These are phyloP conservation scores for Lophura nycthemera DNA, from an alignment of 2,113 vertebrate species.

Conservation along the genomic window DNA sequence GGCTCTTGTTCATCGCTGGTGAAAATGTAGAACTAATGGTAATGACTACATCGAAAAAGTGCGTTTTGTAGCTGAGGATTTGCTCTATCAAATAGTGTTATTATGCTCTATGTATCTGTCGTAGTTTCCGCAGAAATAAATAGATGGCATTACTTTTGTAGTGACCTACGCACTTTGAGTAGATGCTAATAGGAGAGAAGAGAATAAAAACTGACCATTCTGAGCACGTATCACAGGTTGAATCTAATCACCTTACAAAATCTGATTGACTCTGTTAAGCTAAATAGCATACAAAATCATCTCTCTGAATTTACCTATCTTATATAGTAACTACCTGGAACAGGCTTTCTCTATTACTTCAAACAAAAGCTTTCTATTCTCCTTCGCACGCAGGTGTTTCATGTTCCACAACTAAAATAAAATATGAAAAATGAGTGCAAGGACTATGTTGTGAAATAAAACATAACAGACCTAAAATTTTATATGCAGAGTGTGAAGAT, in stretches of 20 bases:
- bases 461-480: background rate
- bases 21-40: background rate
- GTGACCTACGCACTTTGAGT: background rate
- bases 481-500: background rate
- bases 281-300: background rate
- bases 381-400: background rate
- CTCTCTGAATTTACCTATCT: background rate
- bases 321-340: background rate
- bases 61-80: background rate
- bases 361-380: background rate
- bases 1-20: background rate
- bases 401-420: background rate
- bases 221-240: background rate
- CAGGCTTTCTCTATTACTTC: background rate
- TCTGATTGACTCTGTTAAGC: background rate
- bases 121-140: background rate
- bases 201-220: background rate
- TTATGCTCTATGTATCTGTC: background rate
- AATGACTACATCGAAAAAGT: background rate
- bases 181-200: background rate
- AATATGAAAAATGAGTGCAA: background rate
- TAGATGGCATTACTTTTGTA: background rate
- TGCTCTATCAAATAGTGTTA: background rate
- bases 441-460: background rate
- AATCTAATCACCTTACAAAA: background rate